Evolutionary conservation across 2,888 invertebrate genomes (phyloP).

Genomic region (Cheilosia vulpina): DNA sequence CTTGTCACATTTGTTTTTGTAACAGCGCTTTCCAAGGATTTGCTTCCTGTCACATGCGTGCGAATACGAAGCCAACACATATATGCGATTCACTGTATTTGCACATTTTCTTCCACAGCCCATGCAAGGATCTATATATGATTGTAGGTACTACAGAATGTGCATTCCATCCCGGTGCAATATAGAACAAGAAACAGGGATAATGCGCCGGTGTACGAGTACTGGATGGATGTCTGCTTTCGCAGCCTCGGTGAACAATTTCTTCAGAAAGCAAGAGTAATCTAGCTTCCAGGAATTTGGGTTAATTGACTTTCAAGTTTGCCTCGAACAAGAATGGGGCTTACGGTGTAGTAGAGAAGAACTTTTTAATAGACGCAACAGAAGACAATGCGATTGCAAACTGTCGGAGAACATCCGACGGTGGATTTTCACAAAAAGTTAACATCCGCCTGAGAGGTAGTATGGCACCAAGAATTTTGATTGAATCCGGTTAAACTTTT

Average conservation of each 20-base stretch:
- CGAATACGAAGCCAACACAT: neutral
- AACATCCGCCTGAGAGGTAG: constrained; percentile 5
- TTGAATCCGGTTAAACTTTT: constrained; percentile 62
- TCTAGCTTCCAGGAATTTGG: constrained; percentile 51
- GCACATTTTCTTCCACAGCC: neutral
- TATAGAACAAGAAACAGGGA: constrained; percentile 15
- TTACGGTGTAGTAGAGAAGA: constrained; percentile 21
- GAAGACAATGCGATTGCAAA: constrained; percentile 48
- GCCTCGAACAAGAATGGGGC: constrained; percentile 2
- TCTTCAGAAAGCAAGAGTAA: constrained; percentile 21
- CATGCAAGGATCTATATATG: neutral
- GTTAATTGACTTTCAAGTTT: constrained; percentile 72
- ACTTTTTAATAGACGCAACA: constrained; percentile 61
- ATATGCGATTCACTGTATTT: neutral
- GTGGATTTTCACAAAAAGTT: constrained; percentile 14
- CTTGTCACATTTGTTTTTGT: neutral
- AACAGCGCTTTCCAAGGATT: neutral
- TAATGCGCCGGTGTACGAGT: neutral
- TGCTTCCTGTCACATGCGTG: constrained; percentile 10
- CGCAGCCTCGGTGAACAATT: constrained; percentile 1
- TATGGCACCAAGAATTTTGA: constrained; percentile 53
- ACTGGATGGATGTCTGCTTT: neutral
- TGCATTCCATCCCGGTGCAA: constrained; percentile 29
- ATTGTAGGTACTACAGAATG: constrained; percentile 1
- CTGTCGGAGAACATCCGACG: constrained; percentile 1